Percentiles rank a stretch among this genome's conserved stretches.
Conservation (phyloP, 1,140 invertebrate genomes). For the Trichonephila inaurata region DNA sequence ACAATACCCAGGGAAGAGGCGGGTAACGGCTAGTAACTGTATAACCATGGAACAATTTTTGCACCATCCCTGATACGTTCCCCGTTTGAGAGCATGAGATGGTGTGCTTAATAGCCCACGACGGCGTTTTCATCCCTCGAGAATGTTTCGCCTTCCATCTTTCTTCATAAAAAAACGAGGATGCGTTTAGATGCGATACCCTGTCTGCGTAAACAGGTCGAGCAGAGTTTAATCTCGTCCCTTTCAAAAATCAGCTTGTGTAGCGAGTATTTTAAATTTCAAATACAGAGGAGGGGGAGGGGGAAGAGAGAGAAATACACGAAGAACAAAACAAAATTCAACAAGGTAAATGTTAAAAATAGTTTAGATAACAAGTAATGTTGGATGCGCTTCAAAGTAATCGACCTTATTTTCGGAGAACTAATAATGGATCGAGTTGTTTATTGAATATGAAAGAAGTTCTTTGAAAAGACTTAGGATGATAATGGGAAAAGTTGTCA, state of each 20-base stretch:
- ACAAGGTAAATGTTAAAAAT: not conserved
- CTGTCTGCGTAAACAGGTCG: not conserved
- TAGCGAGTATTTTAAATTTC: not conserved
- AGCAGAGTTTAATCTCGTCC: not conserved
- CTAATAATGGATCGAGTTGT: not conserved
- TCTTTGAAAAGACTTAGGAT: not conserved
- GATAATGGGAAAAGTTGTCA: too few relatives aligned
- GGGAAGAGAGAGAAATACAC: not conserved
- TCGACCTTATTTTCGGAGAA: not conserved
- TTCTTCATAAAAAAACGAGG: not conserved
- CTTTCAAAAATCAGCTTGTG: not conserved
- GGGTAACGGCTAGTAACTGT: too few relatives aligned
- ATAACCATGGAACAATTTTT: slow-evolving; percentile 5
- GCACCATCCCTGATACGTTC: not conserved
- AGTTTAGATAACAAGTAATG: not conserved
- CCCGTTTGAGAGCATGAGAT: not conserved
- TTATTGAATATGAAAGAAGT: not conserved
- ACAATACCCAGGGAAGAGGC: too few relatives aligned
- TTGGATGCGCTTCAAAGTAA: not conserved
- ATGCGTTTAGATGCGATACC: not conserved
- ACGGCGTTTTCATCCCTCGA: not conserved
- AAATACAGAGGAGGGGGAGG: not conserved
- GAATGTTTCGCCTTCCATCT: not conserved
- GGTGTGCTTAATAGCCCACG: slow-evolving; percentile 24
- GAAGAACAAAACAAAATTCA: too few relatives aligned